Evolutionary conservation across 2,888 invertebrate species (phyloP).

Genomic region (Trichopoda pennipes): DNA sequence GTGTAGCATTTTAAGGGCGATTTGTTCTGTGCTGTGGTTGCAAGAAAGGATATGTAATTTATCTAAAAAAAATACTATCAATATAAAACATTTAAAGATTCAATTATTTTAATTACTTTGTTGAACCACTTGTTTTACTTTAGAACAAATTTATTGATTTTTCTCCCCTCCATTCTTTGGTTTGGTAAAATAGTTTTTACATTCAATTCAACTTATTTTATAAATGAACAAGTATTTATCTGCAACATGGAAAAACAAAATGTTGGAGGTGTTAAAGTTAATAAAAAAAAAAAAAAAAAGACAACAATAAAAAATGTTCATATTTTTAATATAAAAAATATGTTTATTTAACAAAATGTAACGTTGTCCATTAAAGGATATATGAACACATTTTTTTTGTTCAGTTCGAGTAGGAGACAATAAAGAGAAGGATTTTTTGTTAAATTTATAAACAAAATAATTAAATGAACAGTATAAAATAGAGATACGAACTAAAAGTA

Average conservation of each 20-base stretch:
- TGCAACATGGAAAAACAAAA: conserved; percentile 23
- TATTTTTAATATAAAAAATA: neutral
- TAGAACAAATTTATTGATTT: conserved; percentile 41
- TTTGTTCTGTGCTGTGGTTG: too few relatives aligned
- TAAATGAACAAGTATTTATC: conserved; percentile 9
- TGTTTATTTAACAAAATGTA: conserved; percentile 12
- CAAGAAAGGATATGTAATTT: too few relatives aligned
- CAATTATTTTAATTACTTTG: too few relatives aligned
- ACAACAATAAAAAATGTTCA: too few relatives aligned
- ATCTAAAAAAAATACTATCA: too few relatives aligned
- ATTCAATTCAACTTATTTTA: conserved; percentile 21
- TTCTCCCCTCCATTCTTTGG: neutral
- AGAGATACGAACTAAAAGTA: too few relatives aligned
- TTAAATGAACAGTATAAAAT: neutral
- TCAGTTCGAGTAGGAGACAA: neutral
- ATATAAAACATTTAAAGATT: too few relatives aligned
- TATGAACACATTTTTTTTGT: conserved; percentile 7
- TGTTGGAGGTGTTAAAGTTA: conserved; percentile 19
- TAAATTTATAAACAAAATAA: neutral
- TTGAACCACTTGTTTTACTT: neutral
- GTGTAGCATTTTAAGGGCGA: neutral
- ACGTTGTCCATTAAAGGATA: neutral
- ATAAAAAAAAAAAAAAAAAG: neutral
- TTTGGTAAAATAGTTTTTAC: conserved; percentile 18
- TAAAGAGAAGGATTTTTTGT: neutral